Conservation (phyloP, 2,113 vertebrate genomes). For the Crotalus helleri region DNA sequence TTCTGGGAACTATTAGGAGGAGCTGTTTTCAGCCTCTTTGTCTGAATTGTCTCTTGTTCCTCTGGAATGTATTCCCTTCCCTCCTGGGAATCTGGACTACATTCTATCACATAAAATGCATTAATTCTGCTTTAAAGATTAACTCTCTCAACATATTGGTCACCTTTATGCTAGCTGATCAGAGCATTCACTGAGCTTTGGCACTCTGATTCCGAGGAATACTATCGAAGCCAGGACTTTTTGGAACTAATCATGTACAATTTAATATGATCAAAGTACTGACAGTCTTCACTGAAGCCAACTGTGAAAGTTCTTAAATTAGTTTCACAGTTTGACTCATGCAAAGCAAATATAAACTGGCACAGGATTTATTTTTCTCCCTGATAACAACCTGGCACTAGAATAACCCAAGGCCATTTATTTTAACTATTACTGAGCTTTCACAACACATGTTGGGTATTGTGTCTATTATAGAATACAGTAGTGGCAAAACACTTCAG, state of each 20-base stretch:
- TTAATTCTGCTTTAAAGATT: constrained; percentile 4
- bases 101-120: background rate
- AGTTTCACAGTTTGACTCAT: constrained; percentile 78
- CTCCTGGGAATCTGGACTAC: background rate
- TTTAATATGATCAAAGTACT: constrained; percentile 70
- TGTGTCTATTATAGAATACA: background rate
- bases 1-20: background rate
- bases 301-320: constrained; percentile 80
- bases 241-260: constrained; percentile 65
- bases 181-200: constrained; percentile 51
- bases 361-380: constrained; percentile 68
- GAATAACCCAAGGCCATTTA: constrained; percentile 73
- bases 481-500: background rate
- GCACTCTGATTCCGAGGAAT: constrained; percentile 56
- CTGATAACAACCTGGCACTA: constrained; percentile 51
- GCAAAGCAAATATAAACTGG: constrained; percentile 73
- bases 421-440: constrained; percentile 63
- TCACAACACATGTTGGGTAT: constrained; percentile 46
- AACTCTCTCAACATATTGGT: background rate
- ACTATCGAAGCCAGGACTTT: constrained; percentile 56
- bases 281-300: constrained; percentile 74
- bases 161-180: constrained; percentile 54
- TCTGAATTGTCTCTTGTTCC: background rate
- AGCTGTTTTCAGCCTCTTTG: background rate
- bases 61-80: background rate